Conservation (phyloP, 2,888 invertebrate genomes). For the Leucophora obtusa region DNA sequence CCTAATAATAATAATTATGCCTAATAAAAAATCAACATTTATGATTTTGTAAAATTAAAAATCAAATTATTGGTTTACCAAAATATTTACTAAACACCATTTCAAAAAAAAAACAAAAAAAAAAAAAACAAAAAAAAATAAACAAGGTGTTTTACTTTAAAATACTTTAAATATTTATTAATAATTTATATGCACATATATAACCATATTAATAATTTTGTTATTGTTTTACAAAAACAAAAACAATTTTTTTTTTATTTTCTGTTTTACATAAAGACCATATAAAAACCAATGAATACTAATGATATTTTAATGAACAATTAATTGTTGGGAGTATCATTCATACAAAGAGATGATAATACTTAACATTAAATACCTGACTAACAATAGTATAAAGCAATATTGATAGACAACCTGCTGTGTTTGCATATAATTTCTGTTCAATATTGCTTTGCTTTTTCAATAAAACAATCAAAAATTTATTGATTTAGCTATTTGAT, state of each 20-base stretch:
- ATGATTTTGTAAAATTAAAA: neutral
- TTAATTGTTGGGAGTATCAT: slow-evolving; percentile 40
- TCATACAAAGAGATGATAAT: neutral
- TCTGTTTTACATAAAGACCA: slow-evolving; percentile 10
- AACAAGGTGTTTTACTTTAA: slow-evolving; percentile 5
- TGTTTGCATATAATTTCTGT: slow-evolving; percentile 10
- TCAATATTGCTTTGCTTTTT: slow-evolving; percentile 1
- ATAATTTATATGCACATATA: neutral
- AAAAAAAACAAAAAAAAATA: too few species aligned
- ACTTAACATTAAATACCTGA: neutral
- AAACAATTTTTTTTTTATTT: neutral
- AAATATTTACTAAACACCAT: neutral
- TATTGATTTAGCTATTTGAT: slow-evolving; percentile 9
- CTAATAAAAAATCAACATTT: neutral
- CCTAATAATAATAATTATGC: too few species aligned
- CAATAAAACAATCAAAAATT: neutral
- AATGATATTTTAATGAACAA: slow-evolving; percentile 61
- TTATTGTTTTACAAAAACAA: slow-evolving; percentile 3
- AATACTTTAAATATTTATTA: slow-evolving; percentile 16
- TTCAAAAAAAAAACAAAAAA: neutral
- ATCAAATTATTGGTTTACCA: neutral
- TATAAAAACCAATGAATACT: slow-evolving; percentile 56
- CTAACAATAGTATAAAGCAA: neutral
- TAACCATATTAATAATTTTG: neutral
- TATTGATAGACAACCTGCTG: slow-evolving; percentile 14